Evolutionary conservation across 2,888 invertebrate genomes (phyloP), one percentile per base, ranked within the genome.

Genomic region (Xanthia togata): DNA sequence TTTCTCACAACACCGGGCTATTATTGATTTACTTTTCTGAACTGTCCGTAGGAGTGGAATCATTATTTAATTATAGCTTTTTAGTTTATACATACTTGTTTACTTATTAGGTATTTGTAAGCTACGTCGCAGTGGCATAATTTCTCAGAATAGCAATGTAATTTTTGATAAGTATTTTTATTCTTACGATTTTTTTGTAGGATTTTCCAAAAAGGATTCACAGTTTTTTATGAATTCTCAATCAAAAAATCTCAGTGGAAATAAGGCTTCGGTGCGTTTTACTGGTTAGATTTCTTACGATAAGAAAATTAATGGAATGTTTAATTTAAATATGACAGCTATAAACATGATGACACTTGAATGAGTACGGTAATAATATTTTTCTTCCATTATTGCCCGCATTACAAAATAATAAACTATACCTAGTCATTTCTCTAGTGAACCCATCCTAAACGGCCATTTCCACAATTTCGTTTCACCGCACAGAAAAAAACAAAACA

Each of bases 401-500:
- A 53, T 1, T 31, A 50, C 31, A 41, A 31, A 71, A 12, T 8
- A 23, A 23, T 4, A 72, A 6, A 41, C 14, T 38, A 41, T 23
- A 23, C 47, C 23, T 14, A 71, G 35, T 26, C 12, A 67, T 20
- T 14, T 55, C 4, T 23, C 14, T 20, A 53, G 12, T 26, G 35
- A 68, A 47, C 6, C 12, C 4, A 26, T 20, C 1, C 5, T 41
- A 50, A 38, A 44, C 17, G 26, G 14, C 23, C 4, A 31, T 17
- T 35, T 44, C 0, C 8, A 38, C 50, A 31, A 53, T 55, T 68
- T 4, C 55, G 8, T 47, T n/a, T 20, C 38, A n/a, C 17, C 11
- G 9, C 11, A 59, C 0, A 69, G 4, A 67, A 77, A 73, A 35
- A 20, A 67, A n/a, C 60, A 31, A 69, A 59, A 57, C 35, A 76